Percentiles rank a stretch among this genome's conserved stretches.
Conservation (phyloP, 2,888 invertebrate genomes). For the Meloe dianella region DNA sequence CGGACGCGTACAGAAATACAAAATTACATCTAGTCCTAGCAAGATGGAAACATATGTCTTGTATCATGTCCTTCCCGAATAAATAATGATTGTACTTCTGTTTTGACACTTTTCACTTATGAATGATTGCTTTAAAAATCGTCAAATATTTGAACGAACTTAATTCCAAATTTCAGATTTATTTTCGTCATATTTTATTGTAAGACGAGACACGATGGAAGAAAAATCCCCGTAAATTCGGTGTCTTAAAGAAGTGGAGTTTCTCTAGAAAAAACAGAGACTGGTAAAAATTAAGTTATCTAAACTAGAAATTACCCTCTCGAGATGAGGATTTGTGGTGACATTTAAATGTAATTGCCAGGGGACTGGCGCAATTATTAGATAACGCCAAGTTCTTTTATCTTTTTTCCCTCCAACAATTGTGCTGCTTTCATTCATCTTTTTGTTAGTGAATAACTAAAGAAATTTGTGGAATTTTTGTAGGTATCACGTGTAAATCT, state of each 20-base stretch:
- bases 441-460: too few species aligned
- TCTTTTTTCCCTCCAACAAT: not conserved
- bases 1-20: conserved; percentile 35
- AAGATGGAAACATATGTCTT: conserved; percentile 40
- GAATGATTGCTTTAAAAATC: conserved; percentile 25
- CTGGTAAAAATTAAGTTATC: conserved; percentile 33
- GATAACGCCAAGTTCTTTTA: conserved; percentile 23
- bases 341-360: conserved; percentile 31
- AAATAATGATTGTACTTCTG: conserved; percentile 31
- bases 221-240: not conserved
- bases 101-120: conserved; percentile 34
- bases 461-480: too few species aligned
- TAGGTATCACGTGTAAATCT: too few species aligned
- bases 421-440: not conserved
- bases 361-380: conserved; percentile 28
- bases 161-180: not conserved
- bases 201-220: not conserved
- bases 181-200: too few species aligned
- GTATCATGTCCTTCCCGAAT: conserved; percentile 23
- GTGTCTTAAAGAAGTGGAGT: not conserved
- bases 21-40: conserved; percentile 31
- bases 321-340: conserved; percentile 31
- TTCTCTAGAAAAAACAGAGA: not conserved
- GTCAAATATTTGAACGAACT: not conserved
- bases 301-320: conserved; percentile 31